These are phyloP conservation scores for Pollimyrus isidori DNA, from an alignment of 2,113 vertebrate species.

Conservation along the genomic window DNA sequence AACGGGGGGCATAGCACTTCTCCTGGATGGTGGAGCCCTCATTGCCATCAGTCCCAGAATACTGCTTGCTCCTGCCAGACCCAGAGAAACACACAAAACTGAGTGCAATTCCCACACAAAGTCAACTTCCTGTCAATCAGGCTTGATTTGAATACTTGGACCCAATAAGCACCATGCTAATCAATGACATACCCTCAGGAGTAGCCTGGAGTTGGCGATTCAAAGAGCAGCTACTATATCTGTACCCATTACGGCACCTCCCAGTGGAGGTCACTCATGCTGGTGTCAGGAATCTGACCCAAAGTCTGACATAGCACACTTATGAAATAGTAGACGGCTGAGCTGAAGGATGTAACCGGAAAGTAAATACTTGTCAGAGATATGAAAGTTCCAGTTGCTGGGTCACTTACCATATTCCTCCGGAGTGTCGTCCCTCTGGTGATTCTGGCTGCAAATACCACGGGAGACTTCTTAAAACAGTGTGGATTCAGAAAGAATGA, in stretches of 20 bases:
- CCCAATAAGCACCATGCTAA: background rate
- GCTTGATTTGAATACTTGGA: background rate
- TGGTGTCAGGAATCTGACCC: conserved; percentile 7
- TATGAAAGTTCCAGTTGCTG: background rate
- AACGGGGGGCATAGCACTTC: conserved; percentile 87
- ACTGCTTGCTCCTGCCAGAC: conserved; percentile 68
- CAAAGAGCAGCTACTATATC: conserved; percentile 15
- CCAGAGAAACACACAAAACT: background rate
- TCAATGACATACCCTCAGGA: background rate
- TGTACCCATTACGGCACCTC: conserved; percentile 14
- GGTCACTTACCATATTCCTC: conserved; percentile 57
- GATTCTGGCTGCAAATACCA: conserved; percentile 48
- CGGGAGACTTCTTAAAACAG: conserved; percentile 17
- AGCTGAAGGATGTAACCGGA: background rate
- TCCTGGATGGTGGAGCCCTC: conserved; percentile 83
- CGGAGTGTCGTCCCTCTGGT: conserved; percentile 54
- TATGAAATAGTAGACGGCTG: background rate
- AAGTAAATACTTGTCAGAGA: background rate
- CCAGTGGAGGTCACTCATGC: background rate
- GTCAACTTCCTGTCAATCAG: background rate
- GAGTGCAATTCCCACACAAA: background rate
- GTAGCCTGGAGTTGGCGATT: background rate
- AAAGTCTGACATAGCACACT: background rate
- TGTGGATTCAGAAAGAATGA: background rate
- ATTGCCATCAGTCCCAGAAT: conserved; percentile 65